A percentile compares a stretch with the other conserved stretches of the same genome.
phyloP scores from a whole-genome alignment of 1,140 invertebrate species.

The Diorhabda carinulata region DNA sequence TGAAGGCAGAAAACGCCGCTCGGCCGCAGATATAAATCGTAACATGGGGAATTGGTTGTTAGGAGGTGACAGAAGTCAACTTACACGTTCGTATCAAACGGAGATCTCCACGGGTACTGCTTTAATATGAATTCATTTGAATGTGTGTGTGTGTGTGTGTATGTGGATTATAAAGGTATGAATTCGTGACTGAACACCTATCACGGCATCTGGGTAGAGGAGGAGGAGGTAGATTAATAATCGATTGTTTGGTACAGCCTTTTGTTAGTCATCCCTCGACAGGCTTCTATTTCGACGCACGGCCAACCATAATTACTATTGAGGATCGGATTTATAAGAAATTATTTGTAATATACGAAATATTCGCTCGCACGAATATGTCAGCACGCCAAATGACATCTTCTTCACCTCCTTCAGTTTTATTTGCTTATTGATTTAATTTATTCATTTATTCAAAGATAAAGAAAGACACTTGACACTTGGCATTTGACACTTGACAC shows the following conservation, averaged over 20 bases:
- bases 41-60: constrained; percentile 31
- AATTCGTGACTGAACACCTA: constrained; percentile 27
- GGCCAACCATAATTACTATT: too few species aligned
- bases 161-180: constrained; percentile 27
- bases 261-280: background rate
- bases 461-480: too few species aligned
- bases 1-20: constrained; percentile 9
- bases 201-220: constrained; percentile 11
- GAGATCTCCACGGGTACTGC: constrained; percentile 31
- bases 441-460: too few species aligned
- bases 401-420: too few species aligned
- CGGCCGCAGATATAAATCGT: constrained; percentile 27
- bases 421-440: too few species aligned
- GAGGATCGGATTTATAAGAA: too few species aligned
- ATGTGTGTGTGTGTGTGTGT: constrained; percentile 34
- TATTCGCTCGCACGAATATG: too few species aligned
- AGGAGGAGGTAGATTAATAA: constrained; percentile 16
- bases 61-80: constrained; percentile 34
- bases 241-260: constrained; percentile 9
- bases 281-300: too few species aligned
- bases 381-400: too few species aligned
- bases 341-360: too few species aligned
- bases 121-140: constrained; percentile 40
- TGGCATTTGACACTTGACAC: too few species aligned
- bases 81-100: constrained; percentile 33